Percentiles rank a stretch among this genome's conserved stretches.
phyloP scores from a whole-genome alignment of 2,888 invertebrate genomes.

The Archips xylosteana region DNA sequence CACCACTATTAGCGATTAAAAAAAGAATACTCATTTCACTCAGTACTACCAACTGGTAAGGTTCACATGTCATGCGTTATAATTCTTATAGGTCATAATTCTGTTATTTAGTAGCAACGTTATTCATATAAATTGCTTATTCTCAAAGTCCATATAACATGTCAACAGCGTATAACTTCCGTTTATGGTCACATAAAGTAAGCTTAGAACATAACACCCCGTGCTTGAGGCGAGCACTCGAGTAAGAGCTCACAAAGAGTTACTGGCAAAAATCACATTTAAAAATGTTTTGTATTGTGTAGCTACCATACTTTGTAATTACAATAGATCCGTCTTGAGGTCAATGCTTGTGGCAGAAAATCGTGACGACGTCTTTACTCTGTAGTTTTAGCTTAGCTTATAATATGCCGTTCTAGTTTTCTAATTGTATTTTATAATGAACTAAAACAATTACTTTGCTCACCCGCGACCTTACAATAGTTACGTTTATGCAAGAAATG shows the following conservation, averaged over 20 bases:
- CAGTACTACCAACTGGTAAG: neutral
- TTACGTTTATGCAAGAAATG: too few species aligned
- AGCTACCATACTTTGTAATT: too few species aligned
- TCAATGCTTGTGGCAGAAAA: too few species aligned
- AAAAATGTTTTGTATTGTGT: neutral
- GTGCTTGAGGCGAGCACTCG: slow-evolving; percentile 9
- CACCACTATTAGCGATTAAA: neutral
- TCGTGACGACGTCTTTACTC: too few species aligned
- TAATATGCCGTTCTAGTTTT: too few species aligned
- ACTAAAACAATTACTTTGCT: too few species aligned
- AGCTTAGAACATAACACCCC: slow-evolving; percentile 42
- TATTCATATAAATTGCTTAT: slow-evolving; percentile 40
- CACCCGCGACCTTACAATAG: too few species aligned
- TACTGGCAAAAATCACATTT: slow-evolving; percentile 12
- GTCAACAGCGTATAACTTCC: slow-evolving; percentile 48
- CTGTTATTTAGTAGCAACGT: slow-evolving; percentile 34
- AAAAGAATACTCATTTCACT: neutral
- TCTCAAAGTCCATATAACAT: slow-evolving; percentile 44
- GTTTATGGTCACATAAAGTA: slow-evolving; percentile 50
- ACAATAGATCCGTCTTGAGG: too few species aligned
- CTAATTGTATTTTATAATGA: too few species aligned
- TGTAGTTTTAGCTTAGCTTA: too few species aligned
- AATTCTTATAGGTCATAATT: slow-evolving; percentile 10
- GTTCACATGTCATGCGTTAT: neutral
- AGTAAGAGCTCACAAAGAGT: slow-evolving; percentile 10